Percentiles rank a stretch among this genome's conserved stretches.
These are phyloP conservation scores for Strongylocentrotus purpuratus DNA, from an alignment of 35 echinoderm and acorn worm genomes.

Conservation along the genomic window DNA sequence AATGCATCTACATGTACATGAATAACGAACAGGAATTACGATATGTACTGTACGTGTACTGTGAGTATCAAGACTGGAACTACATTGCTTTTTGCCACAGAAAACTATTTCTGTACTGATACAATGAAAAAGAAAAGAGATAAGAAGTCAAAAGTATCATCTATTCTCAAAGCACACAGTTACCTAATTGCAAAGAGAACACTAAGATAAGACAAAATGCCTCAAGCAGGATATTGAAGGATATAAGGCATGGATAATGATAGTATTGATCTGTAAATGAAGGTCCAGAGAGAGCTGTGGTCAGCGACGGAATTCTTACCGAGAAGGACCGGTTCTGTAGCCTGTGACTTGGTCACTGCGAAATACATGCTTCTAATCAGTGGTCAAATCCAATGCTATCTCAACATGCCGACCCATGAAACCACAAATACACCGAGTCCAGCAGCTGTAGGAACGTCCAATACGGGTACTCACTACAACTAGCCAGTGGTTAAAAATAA, in stretches of 20 bases:
- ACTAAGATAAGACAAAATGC: not conserved
- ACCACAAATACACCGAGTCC: not conserved
- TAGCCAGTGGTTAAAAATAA: not conserved
- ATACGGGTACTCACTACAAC: not conserved
- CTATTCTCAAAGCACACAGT: not conserved
- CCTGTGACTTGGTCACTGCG: slow-evolving; percentile 40
- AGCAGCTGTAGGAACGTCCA: not conserved
- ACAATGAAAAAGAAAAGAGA: not conserved
- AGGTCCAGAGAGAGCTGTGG: not conserved
- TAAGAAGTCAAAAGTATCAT: not conserved
- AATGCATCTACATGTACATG: too few relatives aligned
- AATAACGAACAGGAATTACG: too few relatives aligned
- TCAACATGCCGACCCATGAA: not conserved
- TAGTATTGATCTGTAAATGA: too few relatives aligned
- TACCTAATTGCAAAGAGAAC: not conserved
- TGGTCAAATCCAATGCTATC: not conserved
- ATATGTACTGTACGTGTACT: too few relatives aligned
- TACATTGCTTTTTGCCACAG: too few relatives aligned
- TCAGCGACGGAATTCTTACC: slow-evolving; percentile 7
- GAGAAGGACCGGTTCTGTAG: not conserved
- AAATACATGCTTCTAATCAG: slow-evolving; percentile 35
- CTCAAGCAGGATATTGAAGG: too few relatives aligned
- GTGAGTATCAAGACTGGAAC: too few relatives aligned
- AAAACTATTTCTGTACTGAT: not conserved
- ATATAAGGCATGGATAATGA: too few relatives aligned